Conservation (phyloP, 2,797 vertebrate species). For the Scomberomorus guttatus region DNA sequence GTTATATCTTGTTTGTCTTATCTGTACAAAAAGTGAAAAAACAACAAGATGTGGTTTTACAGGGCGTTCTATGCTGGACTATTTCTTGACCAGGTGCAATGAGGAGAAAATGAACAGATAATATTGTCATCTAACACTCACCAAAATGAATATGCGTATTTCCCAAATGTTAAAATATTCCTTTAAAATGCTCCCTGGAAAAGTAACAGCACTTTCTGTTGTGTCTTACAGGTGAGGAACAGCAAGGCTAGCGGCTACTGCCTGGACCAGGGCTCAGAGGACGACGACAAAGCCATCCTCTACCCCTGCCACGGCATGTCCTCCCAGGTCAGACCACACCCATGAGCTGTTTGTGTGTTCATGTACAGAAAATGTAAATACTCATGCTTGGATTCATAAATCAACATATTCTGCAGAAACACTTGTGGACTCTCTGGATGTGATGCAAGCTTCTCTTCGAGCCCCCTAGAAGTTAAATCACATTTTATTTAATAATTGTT, state of each 20-base stretch:
- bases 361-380: background rate
- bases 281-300: conserved; percentile 96
- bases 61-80: too few species aligned
- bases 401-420: background rate
- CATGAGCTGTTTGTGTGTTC: background rate
- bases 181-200: background rate
- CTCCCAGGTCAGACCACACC: conserved; percentile 89
- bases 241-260: conserved; percentile 98
- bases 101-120: background rate
- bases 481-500: conserved; percentile 18
- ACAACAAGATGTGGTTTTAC: too few species aligned
- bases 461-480: conserved; percentile 2
- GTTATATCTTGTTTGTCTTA: too few species aligned
- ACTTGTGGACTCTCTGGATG: background rate
- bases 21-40: too few species aligned
- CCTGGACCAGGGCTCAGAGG: conserved; percentile 96
- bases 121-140: background rate
- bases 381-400: background rate
- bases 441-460: conserved; percentile 12
- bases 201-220: background rate
- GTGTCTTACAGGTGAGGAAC: conserved; percentile 91
- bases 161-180: background rate
- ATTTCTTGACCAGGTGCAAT: too few species aligned
- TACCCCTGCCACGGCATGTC: conserved; percentile 99
- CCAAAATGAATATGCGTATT: background rate